Evolutionary conservation across 2,888 invertebrate genomes (phyloP).

Genomic region (Parelbella ahira): DNA sequence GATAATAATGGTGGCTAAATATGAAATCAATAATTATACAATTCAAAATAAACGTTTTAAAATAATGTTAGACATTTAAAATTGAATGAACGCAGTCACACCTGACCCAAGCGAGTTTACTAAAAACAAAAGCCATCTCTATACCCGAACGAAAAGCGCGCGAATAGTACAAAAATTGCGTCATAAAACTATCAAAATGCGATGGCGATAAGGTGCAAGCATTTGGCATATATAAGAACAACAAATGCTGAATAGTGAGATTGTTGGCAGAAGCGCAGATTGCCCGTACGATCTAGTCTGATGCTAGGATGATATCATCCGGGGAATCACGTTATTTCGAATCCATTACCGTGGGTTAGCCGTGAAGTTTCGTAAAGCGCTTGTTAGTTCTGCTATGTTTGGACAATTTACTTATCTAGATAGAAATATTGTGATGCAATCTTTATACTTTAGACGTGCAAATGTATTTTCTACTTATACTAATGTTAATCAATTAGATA

Average conservation of each 20-base stretch:
- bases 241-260: constrained; percentile 63
- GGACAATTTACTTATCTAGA: too few species aligned
- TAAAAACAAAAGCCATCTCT: constrained; percentile 45
- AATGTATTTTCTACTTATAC: too few species aligned
- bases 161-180: constrained; percentile 49
- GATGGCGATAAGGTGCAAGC: constrained; percentile 61
- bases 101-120: neutral
- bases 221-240: constrained; percentile 70
- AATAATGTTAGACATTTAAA: too few species aligned
- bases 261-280: constrained; percentile 59
- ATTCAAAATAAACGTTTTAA: too few species aligned
- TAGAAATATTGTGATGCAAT: too few species aligned
- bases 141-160: constrained; percentile 43
- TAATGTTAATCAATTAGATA: too few species aligned
- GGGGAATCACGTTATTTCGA: constrained; percentile 34
- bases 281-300: constrained; percentile 34
- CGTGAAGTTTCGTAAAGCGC: constrained; percentile 13
- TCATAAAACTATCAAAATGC: constrained; percentile 61
- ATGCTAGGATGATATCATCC: constrained; percentile 46
- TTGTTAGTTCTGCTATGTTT: constrained; percentile 1
- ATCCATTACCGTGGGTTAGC: constrained; percentile 8
- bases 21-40: too few species aligned
- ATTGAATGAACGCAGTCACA: constrained; percentile 1
- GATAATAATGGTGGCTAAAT: too few species aligned
- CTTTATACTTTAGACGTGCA: too few species aligned